Evolutionary conservation across 2,797 vertebrate species (phyloP).

Genomic region (Trematomus bernacchii): DNA sequence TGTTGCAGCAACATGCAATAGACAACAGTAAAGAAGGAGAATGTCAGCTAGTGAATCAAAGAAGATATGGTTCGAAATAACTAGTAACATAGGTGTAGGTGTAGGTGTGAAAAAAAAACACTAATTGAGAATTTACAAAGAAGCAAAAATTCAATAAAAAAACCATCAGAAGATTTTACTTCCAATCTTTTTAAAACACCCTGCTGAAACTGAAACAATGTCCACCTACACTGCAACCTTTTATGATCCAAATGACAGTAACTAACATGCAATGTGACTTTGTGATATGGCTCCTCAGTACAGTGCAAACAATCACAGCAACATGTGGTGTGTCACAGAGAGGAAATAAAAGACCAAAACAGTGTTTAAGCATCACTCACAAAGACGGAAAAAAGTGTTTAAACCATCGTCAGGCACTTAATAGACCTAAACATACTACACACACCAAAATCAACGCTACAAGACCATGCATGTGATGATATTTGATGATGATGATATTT

Average conservation of each 20-base stretch:
- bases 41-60: too few species aligned
- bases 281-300: constrained; percentile 40
- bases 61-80: too few species aligned
- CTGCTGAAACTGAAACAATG: background rate
- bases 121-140: constrained; percentile 26
- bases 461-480: background rate
- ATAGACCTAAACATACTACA: constrained; percentile 23
- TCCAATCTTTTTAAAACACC: background rate
- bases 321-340: constrained; percentile 44
- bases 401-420: constrained; percentile 54
- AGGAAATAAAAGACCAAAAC: constrained; percentile 23
- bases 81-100: background rate
- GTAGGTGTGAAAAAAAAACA: background rate
- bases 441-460: background rate
- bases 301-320: constrained; percentile 60
- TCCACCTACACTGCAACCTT: background rate
- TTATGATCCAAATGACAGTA: constrained; percentile 23
- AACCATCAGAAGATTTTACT: constrained; percentile 7
- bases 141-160: background rate
- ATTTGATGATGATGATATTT: background rate
- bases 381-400: constrained; percentile 14
- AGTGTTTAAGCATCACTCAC: constrained; percentile 33
- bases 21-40: too few species aligned
- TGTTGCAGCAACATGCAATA: too few species aligned
- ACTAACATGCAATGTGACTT: constrained; percentile 9